A percentile compares a stretch with the other conserved stretches of the same genome.
Evolutionary conservation across 2,113 vertebrate species (phyloP).

Genomic region (Casuarius casuarius): DNA sequence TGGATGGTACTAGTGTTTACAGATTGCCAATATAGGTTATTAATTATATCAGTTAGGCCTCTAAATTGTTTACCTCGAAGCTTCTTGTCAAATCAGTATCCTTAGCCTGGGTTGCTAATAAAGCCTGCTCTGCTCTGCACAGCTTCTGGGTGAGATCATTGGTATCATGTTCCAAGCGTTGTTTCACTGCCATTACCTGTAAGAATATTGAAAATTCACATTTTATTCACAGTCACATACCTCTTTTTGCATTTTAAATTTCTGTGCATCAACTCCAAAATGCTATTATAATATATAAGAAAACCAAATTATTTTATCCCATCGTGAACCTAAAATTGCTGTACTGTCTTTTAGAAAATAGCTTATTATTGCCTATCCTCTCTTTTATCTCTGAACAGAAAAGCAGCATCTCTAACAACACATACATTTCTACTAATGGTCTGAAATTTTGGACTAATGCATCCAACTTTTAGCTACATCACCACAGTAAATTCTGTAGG

Average conservation of each 20-base stretch:
- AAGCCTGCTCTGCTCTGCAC: conserved; percentile 78
- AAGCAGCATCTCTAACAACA: background rate
- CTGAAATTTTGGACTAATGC: background rate
- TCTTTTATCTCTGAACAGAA: background rate
- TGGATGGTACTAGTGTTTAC: background rate
- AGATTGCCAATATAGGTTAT: background rate
- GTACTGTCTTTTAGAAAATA: background rate
- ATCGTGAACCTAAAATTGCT: background rate
- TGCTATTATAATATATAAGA: background rate
- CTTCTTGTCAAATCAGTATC: conserved; percentile 82
- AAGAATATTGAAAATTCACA: background rate
- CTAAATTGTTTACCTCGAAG: conserved; percentile 76
- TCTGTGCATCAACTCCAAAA: background rate
- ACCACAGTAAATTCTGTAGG: background rate
- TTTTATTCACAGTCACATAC: background rate
- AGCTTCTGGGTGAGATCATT: conserved; percentile 83
- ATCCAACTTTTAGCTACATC: background rate
- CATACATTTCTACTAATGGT: background rate
- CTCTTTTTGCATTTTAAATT: background rate
- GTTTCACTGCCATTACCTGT: conserved; percentile 78
- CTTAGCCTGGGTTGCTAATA: conserved; percentile 74
- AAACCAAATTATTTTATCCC: background rate
- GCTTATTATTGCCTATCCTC: background rate
- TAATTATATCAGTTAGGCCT: background rate
- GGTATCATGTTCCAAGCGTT: conserved; percentile 75